A percentile compares a stretch with the other conserved stretches of the same genome.
These are phyloP conservation scores for Numida meleagris DNA, from an alignment of 2,113 vertebrate genomes.

Conservation along the genomic window DNA sequence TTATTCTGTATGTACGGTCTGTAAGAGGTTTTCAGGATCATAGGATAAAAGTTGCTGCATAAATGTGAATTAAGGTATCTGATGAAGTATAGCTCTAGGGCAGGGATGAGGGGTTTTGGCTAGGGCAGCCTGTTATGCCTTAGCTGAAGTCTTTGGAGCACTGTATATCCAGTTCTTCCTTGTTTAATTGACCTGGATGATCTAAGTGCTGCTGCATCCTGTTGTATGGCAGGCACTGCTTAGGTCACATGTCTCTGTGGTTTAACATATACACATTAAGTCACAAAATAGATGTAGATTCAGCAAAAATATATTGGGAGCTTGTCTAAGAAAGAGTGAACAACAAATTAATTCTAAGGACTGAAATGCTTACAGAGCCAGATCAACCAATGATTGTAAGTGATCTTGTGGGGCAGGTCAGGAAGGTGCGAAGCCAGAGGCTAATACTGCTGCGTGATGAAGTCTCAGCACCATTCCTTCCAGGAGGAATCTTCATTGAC, in stretches of 20 bases:
- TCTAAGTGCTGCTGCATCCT: background rate
- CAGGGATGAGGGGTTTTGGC: background rate
- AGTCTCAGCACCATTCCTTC: background rate
- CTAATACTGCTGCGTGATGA: background rate
- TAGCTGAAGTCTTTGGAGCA: background rate
- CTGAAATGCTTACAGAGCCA: background rate
- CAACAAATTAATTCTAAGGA: accelerated
- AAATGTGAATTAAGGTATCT: constrained; percentile 4
- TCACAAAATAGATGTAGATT: background rate
- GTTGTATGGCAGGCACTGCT: background rate
- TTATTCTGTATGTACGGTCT: background rate
- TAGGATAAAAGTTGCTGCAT: background rate
- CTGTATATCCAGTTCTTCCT: background rate
- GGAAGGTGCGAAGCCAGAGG: background rate
- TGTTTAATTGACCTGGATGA: background rate
- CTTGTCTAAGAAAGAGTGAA: background rate
- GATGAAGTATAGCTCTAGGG: background rate
- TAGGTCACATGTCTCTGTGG: accelerated
- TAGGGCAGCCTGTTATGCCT: background rate
- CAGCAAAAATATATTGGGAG: background rate
- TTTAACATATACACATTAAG: background rate
- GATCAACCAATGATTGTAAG: background rate
- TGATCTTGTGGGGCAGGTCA: background rate
- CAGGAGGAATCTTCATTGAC: background rate
- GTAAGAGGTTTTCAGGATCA: background rate